Evolutionary conservation across 2,797 vertebrate species (phyloP), one percentile per base, ranked within the genome.

Genomic region (Peromyscus melanophrys): DNA sequence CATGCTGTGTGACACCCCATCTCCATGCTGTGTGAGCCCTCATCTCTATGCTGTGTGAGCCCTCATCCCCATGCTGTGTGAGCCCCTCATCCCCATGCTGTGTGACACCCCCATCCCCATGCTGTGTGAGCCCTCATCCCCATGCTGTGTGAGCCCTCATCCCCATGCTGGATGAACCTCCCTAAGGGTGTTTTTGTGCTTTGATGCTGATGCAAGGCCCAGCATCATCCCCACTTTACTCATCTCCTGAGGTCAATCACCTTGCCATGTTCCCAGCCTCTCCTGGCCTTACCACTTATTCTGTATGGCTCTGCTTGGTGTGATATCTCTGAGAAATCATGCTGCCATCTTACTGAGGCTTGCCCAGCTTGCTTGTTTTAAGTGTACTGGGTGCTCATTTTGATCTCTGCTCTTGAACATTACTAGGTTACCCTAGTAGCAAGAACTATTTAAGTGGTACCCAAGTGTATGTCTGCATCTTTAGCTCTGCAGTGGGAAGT

Each of bases 351-450:
- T 46, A 23, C 61, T 17, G 78, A 59, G 55, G 29, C 25, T 88
- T 46, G 23, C 63, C 76, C 69, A 34, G 77, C 34, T 76, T 69
- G 6, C 52, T 61, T 59, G 71, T 59, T 92, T 81, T 73, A 88
- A 23, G 73, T 37, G 23, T 61, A 11, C 6, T 2, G 1, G 46
- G 61, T 31, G 43, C n/a, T 96, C 63, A 52, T 65, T 92, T 89
- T 81, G 78, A 82, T 71, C 55, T 90, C 89, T 89, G 63, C 40
- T 80, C n/a, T 92, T 80, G 86, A 87, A 43, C 29, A 25, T 55
- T 27, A 13, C 59, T 76, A 19, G 61, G 85, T 65, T 52, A 63
- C 17, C 67, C 27, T 19, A 76, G 83, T 4, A 80, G 82, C 63
- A 69, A 76, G 63, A n/a, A 29, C 43, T n/a, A 14, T 61, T 37